phyloP scores from a whole-genome alignment of 30 jellyfish, hydroid and myxozoan genomes.

The Rhopilema esculentum region DNA sequence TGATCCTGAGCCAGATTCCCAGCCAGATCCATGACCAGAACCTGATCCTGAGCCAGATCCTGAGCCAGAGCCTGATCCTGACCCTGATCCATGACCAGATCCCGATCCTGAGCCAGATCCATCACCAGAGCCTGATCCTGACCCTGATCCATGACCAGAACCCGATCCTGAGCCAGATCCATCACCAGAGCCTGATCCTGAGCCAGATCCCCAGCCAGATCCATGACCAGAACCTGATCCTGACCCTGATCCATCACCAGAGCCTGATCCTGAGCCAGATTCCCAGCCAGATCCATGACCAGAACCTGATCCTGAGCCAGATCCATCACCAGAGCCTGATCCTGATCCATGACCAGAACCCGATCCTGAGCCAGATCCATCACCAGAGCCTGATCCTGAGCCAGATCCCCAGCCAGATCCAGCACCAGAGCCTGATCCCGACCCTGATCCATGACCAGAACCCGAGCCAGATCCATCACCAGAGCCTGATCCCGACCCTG shows the following conservation, averaged over 20 bases:
- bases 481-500: slow-evolving; percentile 1
- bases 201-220: slow-evolving; percentile 10
- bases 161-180: slow-evolving; percentile 44
- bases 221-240: slow-evolving; percentile 40
- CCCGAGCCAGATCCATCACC: slow-evolving; percentile 28
- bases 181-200: slow-evolving; percentile 11
- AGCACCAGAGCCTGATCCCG: slow-evolving; percentile 51
- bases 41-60: slow-evolving; percentile 48
- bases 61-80: slow-evolving; percentile 34
- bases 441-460: slow-evolving; percentile 21
- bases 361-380: slow-evolving; percentile 36
- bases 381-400: slow-evolving; percentile 57
- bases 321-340: slow-evolving; percentile 13
- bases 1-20: slow-evolving; percentile 30
- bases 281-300: slow-evolving; percentile 43
- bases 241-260: slow-evolving; percentile 21
- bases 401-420: slow-evolving; percentile 52
- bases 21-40: slow-evolving; percentile 35
- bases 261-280: slow-evolving; percentile 55
- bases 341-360: slow-evolving; percentile 42
- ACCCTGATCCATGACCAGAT: slow-evolving; percentile 39
- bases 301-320: slow-evolving; percentile 35
- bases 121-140: slow-evolving; percentile 17
- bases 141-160: slow-evolving; percentile 36
- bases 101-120: slow-evolving; percentile 32